Evolutionary conservation across 2,888 invertebrate species (phyloP).

Genomic region (Eupelmus urozonus): DNA sequence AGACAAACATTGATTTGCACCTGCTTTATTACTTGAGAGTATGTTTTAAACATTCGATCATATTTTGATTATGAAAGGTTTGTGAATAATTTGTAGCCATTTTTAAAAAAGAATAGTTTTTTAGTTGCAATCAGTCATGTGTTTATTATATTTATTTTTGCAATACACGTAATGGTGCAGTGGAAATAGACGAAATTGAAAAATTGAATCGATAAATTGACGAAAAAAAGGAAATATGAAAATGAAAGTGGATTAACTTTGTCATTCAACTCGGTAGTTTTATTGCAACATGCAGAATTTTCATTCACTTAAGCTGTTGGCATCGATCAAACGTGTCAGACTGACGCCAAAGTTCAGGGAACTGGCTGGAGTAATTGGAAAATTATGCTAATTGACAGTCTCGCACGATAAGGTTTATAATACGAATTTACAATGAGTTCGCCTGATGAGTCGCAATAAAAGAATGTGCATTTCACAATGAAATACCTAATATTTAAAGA

Average conservation of each 20-base stretch:
- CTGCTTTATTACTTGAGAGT: no score
- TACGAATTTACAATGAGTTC: slow-evolving; percentile 44
- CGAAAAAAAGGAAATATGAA: slow-evolving; percentile 3
- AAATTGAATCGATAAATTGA: not conserved
- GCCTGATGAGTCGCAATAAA: not conserved
- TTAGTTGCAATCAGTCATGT: not conserved
- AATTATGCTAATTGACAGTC: slow-evolving; percentile 57
- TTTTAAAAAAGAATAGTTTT: not conserved
- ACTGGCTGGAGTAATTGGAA: slow-evolving; percentile 51
- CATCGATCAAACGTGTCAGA: slow-evolving; percentile 53
- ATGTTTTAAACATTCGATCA: no score
- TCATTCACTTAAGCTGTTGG: slow-evolving; percentile 43
- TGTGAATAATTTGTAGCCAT: no score
- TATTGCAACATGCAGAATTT: slow-evolving; percentile 40
- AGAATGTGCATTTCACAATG: slow-evolving; percentile 46
- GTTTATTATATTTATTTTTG: not conserved
- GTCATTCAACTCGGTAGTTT: slow-evolving; percentile 35
- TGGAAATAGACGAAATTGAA: not conserved
- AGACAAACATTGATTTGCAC: not conserved
- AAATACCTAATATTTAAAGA: no score
- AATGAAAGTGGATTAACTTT: slow-evolving; percentile 31
- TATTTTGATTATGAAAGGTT: no score
- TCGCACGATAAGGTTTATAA: slow-evolving; percentile 40
- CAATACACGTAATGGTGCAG: not conserved
- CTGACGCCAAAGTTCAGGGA: slow-evolving; percentile 42